phyloP scores from a whole-genome alignment of 2,888 invertebrate genomes.

The Melinaea menophilus region DNA sequence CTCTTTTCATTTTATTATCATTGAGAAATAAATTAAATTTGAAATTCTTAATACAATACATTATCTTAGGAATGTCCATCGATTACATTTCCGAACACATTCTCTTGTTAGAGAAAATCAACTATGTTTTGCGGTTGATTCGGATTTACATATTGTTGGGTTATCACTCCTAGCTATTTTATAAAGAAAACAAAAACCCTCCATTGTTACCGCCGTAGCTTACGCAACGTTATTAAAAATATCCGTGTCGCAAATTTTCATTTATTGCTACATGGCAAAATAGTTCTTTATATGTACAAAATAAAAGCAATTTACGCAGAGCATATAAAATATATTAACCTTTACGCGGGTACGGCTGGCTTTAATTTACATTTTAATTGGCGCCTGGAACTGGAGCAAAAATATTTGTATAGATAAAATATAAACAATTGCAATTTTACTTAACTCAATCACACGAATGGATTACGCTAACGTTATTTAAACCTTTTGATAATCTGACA shows the following conservation, averaged over 20 bases:
- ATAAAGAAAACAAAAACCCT: too few species aligned
- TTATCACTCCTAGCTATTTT: too few species aligned
- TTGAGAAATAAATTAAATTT: background rate
- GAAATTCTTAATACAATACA: background rate
- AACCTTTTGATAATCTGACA: background rate
- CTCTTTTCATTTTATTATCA: background rate
- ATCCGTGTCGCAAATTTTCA: background rate
- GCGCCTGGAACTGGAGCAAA: slow-evolving; percentile 41
- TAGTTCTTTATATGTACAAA: slow-evolving; percentile 1
- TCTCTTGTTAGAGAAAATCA: too few species aligned
- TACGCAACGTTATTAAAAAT: too few species aligned
- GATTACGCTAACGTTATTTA: slow-evolving; percentile 3
- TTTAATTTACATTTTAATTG: slow-evolving; percentile 70
- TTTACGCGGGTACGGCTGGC: slow-evolving; percentile 32
- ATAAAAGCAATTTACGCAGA: slow-evolving; percentile 6
- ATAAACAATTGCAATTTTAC: slow-evolving; percentile 31
- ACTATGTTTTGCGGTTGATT: too few species aligned
- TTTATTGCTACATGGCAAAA: slow-evolving; percentile 1
- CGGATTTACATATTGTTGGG: too few species aligned
- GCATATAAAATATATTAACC: slow-evolving; percentile 7
- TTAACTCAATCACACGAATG: slow-evolving; percentile 32
- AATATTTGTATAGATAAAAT: slow-evolving; percentile 27
- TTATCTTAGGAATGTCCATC: background rate
- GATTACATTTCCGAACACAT: too few species aligned
- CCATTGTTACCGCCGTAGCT: too few species aligned